A percentile compares a stretch with the other conserved stretches of the same genome.
phyloP scores from a whole-genome alignment of 2,888 invertebrate genomes.

The Drosophila birchii region DNA sequence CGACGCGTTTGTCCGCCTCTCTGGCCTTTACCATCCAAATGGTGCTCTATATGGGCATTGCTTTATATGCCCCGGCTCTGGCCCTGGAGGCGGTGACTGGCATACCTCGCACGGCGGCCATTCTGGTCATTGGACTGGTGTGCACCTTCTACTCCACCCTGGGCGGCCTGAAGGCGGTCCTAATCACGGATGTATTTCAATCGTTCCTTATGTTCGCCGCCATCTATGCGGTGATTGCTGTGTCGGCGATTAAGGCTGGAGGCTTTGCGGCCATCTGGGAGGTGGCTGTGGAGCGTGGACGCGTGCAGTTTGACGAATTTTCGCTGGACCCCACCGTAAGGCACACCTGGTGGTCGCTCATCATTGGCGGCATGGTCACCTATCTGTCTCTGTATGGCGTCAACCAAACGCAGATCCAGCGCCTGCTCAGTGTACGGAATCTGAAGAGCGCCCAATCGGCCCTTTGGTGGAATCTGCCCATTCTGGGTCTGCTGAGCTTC shows the following conservation, averaged over 20 bases:
- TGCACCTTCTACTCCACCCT: slow-evolving; percentile 95
- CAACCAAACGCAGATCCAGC: slow-evolving; percentile 93
- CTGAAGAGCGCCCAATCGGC: slow-evolving; percentile 90
- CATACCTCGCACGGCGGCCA: slow-evolving; percentile 89
- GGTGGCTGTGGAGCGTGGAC: slow-evolving; percentile 88
- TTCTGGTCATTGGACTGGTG: slow-evolving; percentile 88
- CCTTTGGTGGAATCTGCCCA: slow-evolving; percentile 93
- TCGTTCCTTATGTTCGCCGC: slow-evolving; percentile 94
- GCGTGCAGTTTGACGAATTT: slow-evolving; percentile 89
- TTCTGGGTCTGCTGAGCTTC: slow-evolving; percentile 89
- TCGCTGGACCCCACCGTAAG: slow-evolving; percentile 92
- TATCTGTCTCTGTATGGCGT: slow-evolving; percentile 94
- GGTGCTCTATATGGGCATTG: slow-evolving; percentile 96
- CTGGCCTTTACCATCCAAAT: slow-evolving; percentile 95
- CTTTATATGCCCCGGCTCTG: slow-evolving; percentile 96
- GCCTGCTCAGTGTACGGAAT: slow-evolving; percentile 89
- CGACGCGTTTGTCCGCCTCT: slow-evolving; percentile 91
- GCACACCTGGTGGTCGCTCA: slow-evolving; percentile 93
- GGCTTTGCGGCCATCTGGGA: slow-evolving; percentile 90
- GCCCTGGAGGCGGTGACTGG: slow-evolving; percentile 94
- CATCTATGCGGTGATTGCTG: slow-evolving; percentile 91
- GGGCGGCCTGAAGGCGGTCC: slow-evolving; percentile 96
- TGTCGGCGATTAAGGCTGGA: slow-evolving; percentile 89
- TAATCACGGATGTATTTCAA: slow-evolving; percentile 94
- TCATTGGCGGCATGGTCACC: slow-evolving; percentile 92